Base-by-base conservation (phyloP, 2,888 invertebrate genomes). In the Drosophila mulleri region DNA sequence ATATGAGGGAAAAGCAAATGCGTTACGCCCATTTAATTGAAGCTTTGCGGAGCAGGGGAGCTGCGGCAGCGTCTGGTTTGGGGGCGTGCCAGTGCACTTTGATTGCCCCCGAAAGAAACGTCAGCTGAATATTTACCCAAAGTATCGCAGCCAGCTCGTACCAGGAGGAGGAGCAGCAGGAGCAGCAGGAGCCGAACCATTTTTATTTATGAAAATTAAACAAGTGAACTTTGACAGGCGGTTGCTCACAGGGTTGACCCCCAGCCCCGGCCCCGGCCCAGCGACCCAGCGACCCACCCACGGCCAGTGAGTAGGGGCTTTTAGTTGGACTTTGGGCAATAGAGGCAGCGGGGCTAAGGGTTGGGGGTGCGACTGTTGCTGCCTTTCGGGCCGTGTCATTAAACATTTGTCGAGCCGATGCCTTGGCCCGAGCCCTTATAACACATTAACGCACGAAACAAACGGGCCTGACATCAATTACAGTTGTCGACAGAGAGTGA, bases 211-310 rank as follows among this genome's bases (percentile, higher is more conserved):
- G 72, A 82, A 83, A 86, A 86, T 86, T 82, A 83, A 87, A 80
- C 84, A 84, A 84, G 84, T 84, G 84, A 84, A 84, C 84, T 84
- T 84, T 87, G 87, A 84, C 84, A 87, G 82, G 66, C 82, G 84
- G 82, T 78, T 73, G 75, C 76, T 71, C 73, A 67, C 68, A 56
- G 81, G 75, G 61, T 68, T 81, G 83, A 75, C 69, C 74, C 57
- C 35, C 0, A 26, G 9, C n/a, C 70, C 57, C 56, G 16, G n/a
- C n/a, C n/a, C n/a, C n/a, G n/a, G n/a, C n/a, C n/a, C n/a, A n/a
- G n/a, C n/a, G n/a, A n/a, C n/a, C n/a, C n/a, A n/a, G n/a, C 5
- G 47, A 1, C n/a, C 26, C 16, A 6, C 11, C 18, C n/a, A 2
- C 5, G 9, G 45, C n/a, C 35, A 18, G 29, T 32, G 48, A 32